phyloP scores from a whole-genome alignment of 2,888 invertebrate species.

The Harpalus rubripes region DNA sequence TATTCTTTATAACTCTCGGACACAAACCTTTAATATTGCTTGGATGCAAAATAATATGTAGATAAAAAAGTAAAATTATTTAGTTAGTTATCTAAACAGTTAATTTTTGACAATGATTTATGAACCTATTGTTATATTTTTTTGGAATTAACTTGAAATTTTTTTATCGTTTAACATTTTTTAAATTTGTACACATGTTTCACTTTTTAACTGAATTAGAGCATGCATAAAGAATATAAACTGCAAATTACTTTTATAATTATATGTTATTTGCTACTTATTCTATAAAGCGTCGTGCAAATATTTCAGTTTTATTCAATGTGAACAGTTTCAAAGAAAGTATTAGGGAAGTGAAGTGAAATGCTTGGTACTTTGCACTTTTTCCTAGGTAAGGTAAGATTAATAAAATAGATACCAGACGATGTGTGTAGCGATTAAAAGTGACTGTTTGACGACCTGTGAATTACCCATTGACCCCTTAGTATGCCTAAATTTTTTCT shows the following conservation, averaged over 20 bases:
- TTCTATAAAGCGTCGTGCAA: not conserved
- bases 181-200: not conserved
- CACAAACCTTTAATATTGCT: no score
- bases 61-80: no score
- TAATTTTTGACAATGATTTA: no score
- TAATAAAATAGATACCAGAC: conserved; percentile 12
- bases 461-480: conserved; percentile 1
- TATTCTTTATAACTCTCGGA: no score
- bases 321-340: conserved; percentile 12
- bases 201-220: not conserved
- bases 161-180: not conserved
- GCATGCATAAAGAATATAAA: not conserved
- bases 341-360: conserved; percentile 18
- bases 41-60: no score
- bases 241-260: not conserved
- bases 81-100: no score
- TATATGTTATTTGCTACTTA: not conserved
- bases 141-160: no score
- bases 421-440: conserved; percentile 4
- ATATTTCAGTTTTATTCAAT: not conserved
- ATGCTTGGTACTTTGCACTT: not conserved
- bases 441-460: conserved; percentile 33
- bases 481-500: conserved; percentile 26
- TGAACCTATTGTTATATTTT: no score
- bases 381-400: not conserved